phyloP scores from a whole-genome alignment of 2,888 invertebrate genomes.

The Dysmachus trigonus region DNA sequence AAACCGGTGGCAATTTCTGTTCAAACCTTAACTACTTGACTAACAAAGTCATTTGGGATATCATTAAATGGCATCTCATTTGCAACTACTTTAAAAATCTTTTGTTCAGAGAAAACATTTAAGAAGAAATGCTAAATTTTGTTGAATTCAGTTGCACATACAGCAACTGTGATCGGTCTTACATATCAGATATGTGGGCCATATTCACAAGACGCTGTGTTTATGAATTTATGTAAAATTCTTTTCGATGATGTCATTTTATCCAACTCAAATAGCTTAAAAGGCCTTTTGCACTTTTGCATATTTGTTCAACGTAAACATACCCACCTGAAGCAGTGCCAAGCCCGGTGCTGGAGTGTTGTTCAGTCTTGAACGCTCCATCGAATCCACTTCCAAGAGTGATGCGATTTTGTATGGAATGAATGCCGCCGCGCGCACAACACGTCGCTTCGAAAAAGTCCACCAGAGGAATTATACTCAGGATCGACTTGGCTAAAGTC shows the following conservation, averaged over 20 bases:
- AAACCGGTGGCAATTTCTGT: no score
- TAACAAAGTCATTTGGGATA: not conserved
- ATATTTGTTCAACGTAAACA: constrained; percentile 6
- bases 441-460: not conserved
- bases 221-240: not conserved
- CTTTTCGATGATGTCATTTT: constrained; percentile 10
- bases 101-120: not conserved
- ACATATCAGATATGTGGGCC: not conserved
- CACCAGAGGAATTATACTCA: not conserved
- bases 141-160: not conserved
- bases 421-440: not conserved
- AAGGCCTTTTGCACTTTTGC: constrained; percentile 3
- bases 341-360: not conserved
- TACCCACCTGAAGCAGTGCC: not conserved
- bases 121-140: not conserved
- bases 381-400: not conserved
- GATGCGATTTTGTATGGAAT: not conserved
- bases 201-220: not conserved
- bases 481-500: no score
- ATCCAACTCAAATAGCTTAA: constrained; percentile 1
- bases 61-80: not conserved
- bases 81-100: not conserved
- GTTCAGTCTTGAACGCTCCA: not conserved
- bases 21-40: no score
- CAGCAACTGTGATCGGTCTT: not conserved